Percentiles rank a stretch among this genome's conserved stretches.
phyloP scores from a whole-genome alignment of 1,140 invertebrate genomes.

The Leptinotarsa lineolata region DNA sequence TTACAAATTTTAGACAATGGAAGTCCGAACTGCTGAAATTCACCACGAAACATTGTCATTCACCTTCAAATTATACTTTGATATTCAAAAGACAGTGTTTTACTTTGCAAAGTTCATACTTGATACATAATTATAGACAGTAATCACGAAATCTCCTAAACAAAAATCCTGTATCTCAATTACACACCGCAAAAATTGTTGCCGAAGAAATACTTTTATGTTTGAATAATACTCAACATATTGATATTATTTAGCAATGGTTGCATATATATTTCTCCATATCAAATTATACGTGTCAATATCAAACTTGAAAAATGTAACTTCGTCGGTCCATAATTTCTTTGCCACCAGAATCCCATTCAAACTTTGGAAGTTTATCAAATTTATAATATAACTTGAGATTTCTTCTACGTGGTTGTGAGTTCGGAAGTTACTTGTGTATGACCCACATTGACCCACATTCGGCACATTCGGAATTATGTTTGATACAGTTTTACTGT shows the following conservation, averaged over 20 bases:
- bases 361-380: neutral
- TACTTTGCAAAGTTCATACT: neutral
- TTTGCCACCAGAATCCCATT: neutral
- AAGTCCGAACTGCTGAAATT: no score
- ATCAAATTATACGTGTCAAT: neutral
- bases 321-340: neutral
- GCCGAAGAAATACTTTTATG: neutral
- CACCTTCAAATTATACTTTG: no score
- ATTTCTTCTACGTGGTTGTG: neutral
- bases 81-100: no score
- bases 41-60: no score
- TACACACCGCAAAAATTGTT: neutral
- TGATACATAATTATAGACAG: neutral
- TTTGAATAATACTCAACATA: neutral
- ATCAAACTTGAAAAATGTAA: neutral
- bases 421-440: neutral
- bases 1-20: no score
- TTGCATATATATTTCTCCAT: neutral
- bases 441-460: neutral
- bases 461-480: neutral
- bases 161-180: neutral
- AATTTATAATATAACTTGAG: conserved; percentile 9
- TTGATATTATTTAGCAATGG: neutral
- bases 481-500: neutral
- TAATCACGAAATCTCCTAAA: neutral